Conservation (phyloP, 2,113 vertebrate species). For the Mus pahari region DNA sequence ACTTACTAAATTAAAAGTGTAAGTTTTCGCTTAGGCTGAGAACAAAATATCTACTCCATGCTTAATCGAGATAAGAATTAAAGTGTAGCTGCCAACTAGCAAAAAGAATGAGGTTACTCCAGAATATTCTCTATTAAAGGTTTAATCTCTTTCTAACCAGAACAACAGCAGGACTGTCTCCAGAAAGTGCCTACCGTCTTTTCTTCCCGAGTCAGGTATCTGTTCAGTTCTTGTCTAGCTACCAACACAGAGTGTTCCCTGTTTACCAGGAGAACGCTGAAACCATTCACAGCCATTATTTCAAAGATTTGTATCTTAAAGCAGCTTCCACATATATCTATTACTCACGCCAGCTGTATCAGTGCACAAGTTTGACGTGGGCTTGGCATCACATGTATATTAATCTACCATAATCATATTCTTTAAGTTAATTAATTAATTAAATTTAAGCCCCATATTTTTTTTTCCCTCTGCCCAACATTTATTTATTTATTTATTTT, state of each 20-base stretch:
- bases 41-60: not conserved
- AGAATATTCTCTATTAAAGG: not conserved
- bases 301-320: not conserved
- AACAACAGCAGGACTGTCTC: not conserved
- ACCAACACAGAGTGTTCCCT: not conserved
- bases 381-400: not conserved
- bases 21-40: conserved; percentile 9
- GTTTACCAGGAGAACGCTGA: not conserved
- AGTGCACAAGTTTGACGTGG: not conserved
- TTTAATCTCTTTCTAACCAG: not conserved
- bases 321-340: not conserved
- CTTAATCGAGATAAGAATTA: not conserved
- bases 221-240: not conserved
- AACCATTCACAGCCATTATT: not conserved
- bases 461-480: no score
- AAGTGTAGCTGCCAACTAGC: not conserved
- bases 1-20: conserved; percentile 10
- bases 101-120: not conserved
- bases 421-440: no score
- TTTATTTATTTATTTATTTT: no score
- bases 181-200: not conserved
- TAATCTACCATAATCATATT: not conserved
- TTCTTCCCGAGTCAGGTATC: not conserved
- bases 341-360: not conserved
- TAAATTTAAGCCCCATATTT: no score